Base-by-base conservation (phyloP, 2,113 vertebrate species). In the Progne subis region DNA sequence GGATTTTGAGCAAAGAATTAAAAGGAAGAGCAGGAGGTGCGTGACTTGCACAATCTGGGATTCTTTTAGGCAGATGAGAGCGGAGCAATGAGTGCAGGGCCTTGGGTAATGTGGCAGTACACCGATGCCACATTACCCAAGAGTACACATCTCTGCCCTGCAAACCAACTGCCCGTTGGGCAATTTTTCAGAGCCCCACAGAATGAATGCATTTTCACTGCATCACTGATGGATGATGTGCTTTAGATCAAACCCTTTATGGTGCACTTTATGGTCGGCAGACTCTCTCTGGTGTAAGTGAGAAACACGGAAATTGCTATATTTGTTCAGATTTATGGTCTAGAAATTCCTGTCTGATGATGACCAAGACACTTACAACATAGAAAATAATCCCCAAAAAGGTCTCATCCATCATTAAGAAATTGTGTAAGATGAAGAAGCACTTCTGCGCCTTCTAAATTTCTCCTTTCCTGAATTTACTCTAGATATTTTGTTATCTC, bases 1-100 rank as follows among this genome's bases (percentile, higher is more conserved):
- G 76, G 83, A 81, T 86, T 88, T 96, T 91, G 60, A 95, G 88
- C 39, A 81, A 56, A 93, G 83, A 78, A 90, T 56, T 84, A 75
- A 88, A 95, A 95, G 86, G 83, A 94, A 94, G 76, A 94, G 82
- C 88, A 63, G 72, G 86, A 93, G 91, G 64, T 71, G 5, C 0
- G 0, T 92, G 82, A 55, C 74, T 94, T 83, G 76, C 77, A 80
- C 79, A 83, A n/a, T 56, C 29, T 37, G 39, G 26, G 76, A 83
- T 81, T 71, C 47, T 55, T 94, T 63, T 12, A 67, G 39, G 20
- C 34, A 32, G 15, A 20, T 0, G 1, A 76, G 34, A 85, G 41
- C 9, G 14, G 14, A 59, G 68, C 46, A 88, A 56, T 1, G 2
- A 70, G 31, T 23, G 47, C 20, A 57, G 31, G 18, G 52, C 46